Conservation (phyloP, 1,140 invertebrate genomes). For the Thereuonema tuberculata region DNA sequence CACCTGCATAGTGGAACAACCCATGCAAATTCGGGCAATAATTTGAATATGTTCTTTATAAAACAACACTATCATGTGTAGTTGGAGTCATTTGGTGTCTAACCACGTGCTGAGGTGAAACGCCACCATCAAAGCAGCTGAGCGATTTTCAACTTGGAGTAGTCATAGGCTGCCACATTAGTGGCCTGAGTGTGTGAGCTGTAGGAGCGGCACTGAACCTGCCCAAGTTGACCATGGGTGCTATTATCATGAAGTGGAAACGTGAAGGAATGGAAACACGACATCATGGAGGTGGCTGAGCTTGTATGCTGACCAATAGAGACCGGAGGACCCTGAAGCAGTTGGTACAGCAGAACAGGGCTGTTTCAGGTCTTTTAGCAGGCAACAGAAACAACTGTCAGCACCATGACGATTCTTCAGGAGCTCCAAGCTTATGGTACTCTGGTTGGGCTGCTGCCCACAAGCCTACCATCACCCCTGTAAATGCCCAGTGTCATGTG, state of each 20-base stretch:
- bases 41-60: slow-evolving; percentile 4
- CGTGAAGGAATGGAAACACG: slow-evolving; percentile 1
- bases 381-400: slow-evolving; percentile 9
- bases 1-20: slow-evolving; percentile 19
- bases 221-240: neutral
- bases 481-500: neutral
- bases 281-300: neutral
- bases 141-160: slow-evolving; percentile 1
- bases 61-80: neutral
- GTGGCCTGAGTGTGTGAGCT: neutral
- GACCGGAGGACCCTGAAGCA: neutral
- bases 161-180: neutral
- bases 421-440: neutral
- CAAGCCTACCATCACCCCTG: too few relatives aligned
- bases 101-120: neutral
- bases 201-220: neutral
- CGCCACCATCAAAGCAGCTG: neutral
- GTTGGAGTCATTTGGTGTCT: neutral
- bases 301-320: neutral
- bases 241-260: too few relatives aligned
- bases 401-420: neutral
- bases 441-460: too few relatives aligned
- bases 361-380: neutral
- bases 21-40: neutral
- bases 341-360: neutral